Evolutionary conservation across 2,113 vertebrate genomes (phyloP), one percentile per base, ranked within the genome.

Genomic region (Lutjanus erythropterus): DNA sequence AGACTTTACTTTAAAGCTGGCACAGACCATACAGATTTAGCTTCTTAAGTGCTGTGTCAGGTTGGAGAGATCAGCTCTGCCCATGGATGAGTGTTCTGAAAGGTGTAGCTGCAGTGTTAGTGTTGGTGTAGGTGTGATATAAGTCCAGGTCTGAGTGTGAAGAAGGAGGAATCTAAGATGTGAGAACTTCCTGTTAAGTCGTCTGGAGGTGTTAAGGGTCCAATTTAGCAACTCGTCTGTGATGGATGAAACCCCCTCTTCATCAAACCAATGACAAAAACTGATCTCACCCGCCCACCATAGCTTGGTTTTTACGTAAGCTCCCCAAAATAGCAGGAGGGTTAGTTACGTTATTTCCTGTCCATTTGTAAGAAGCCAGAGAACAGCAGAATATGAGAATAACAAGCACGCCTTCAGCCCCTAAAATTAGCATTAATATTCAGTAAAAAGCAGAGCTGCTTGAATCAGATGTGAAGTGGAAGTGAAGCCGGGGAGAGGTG

Each of bases 161-260:
- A 70, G 77, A 83, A 7, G 39, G 71, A 88, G 14, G 16, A 59
- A 72, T 87, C 27, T 49, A 66, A 81, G 65, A 87, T 66, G 79
- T 66, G 60, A 84, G 49, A 83, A 81, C 70, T 81, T 84, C 69
- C 70, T 83, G 71, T 64, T 59, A 25, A 58, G 58, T 70, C 27
- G 39, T 86, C 65, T 78, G 83, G 73, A 78, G 86, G 90, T 80
- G 88, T 90, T 67, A 35, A 73, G 75, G 53, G 49, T 74, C 85
- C 47, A 59, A 87, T 83, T 83, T 87, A 67, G 67, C 29, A 71
- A 19, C 50, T 50, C 25, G 47, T 39, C 53, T 62, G 14, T 67
- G 69, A 77, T 46, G 50, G 49, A 73, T 67, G 64, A 81, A 77
- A 52, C 71, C 59, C 75, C 55, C n/a, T 39, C 66, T 55, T 29